Conservation (phyloP, 1,140 invertebrate genomes). For the Pachyrhynchus sulphureomaculatus region DNA sequence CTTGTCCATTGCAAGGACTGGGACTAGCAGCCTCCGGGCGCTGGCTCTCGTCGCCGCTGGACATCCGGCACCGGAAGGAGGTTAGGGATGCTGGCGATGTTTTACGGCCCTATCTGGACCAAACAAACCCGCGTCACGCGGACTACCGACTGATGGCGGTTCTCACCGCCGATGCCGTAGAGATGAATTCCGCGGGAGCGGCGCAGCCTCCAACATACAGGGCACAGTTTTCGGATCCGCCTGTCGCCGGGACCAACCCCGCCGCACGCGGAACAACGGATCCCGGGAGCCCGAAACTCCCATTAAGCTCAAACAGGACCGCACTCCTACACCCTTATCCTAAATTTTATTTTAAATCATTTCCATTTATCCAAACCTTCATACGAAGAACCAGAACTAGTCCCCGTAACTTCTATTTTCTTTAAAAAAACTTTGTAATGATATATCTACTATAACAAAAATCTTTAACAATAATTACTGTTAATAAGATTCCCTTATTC, state of each 20-base stretch:
- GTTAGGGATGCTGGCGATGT: conserved; percentile 31
- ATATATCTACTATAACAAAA: too few species aligned
- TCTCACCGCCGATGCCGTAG: conserved; percentile 5
- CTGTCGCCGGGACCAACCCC: conserved; percentile 21
- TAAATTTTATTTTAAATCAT: not conserved
- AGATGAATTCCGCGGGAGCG: conserved; percentile 20
- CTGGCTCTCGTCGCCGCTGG: conserved; percentile 20
- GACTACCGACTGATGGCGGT: conserved; percentile 23
- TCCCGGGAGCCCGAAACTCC: conserved; percentile 27
- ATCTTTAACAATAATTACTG: too few species aligned
- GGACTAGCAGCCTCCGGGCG: conserved; percentile 15
- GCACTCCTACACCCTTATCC: conserved; percentile 6
- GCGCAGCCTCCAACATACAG: conserved; percentile 24
- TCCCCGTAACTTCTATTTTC: not conserved
- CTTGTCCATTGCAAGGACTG: conserved; percentile 25
- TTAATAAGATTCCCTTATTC: too few species aligned
- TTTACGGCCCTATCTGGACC: conserved; percentile 22
- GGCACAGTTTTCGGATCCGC: conserved; percentile 19
- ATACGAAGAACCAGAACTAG: too few species aligned
- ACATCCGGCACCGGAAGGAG: conserved; percentile 33
- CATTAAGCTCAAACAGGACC: conserved; percentile 26
- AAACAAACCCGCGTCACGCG: conserved; percentile 26
- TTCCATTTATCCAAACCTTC: not conserved
- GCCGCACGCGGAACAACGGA: conserved; percentile 9
- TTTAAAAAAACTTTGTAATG: too few species aligned